Percentiles rank a stretch among this genome's conserved stretches.
These are phyloP conservation scores for Alexandromys fortis DNA, from an alignment of 2,113 vertebrate genomes.

Conservation along the genomic window DNA sequence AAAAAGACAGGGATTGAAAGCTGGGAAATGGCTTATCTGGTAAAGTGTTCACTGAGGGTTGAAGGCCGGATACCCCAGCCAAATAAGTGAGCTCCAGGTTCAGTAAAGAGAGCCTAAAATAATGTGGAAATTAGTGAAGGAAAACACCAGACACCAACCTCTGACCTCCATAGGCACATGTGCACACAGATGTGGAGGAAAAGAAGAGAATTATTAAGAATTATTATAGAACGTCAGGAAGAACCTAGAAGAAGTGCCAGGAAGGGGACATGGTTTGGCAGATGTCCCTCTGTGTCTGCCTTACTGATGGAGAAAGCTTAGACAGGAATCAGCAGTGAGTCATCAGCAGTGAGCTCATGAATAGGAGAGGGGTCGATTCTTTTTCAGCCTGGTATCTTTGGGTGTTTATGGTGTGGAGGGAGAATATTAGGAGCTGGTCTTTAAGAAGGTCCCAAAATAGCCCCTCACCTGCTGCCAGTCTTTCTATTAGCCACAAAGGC, in stretches of 20 bases:
- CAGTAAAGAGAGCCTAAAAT: background rate
- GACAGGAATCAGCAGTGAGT: background rate
- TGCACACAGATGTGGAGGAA: background rate
- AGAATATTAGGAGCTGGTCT: slow-evolving; percentile 5
- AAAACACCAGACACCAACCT: no score
- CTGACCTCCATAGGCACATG: background rate
- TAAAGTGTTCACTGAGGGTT: background rate
- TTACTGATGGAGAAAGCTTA: background rate
- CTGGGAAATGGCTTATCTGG: background rate
- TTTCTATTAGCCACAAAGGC: slow-evolving; percentile 38
- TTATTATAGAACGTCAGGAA: background rate
- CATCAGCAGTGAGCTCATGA: background rate
- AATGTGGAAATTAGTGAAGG: background rate
- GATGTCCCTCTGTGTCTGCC: background rate
- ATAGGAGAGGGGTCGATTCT: rapidly evolving
- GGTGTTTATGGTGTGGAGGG: slow-evolving; percentile 25
- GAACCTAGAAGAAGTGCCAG: background rate
- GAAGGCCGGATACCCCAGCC: background rate
- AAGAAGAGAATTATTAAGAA: background rate
- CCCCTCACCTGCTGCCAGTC: slow-evolving; percentile 63
- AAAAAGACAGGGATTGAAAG: background rate
- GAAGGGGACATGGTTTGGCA: background rate
- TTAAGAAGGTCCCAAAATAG: slow-evolving; percentile 72
- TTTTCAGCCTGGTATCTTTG: background rate
- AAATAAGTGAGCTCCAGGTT: background rate